Base-by-base conservation (phyloP, 2,113 vertebrate genomes). In the Rhabdomys dilectus region DNA sequence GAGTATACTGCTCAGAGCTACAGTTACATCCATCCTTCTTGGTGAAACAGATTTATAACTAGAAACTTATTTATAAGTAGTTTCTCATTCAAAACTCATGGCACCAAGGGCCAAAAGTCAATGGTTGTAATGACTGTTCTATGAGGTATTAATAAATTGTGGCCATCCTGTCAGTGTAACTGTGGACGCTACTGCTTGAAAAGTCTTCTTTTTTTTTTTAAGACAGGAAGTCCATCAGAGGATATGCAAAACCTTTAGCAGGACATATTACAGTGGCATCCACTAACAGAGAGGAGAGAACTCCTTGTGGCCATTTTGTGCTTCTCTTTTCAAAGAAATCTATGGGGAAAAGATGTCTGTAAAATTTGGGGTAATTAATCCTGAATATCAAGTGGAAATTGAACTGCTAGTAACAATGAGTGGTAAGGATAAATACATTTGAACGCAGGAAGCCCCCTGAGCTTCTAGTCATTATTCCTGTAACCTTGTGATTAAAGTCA, bases 401-500 rank as follows among this genome's bases (percentile, higher is more conserved):
- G 17, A 36, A 10, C 60, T 68, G 36, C 36, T 84, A 5, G 8
- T 68, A 45, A 39, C 26, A 84, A 4, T 29, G 42, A 78, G 8
- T 1, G 13, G n/a, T 22, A 31, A 75, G 39, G 34, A 80, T 17
- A 22, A 42, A 34, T 60, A 31, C 6, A 10, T 72, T 58, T 34
- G 10, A 29, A 86, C 60, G 31, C 11, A 22, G 34, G 21, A 31
- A 12, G 16, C 66, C 4, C 77, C 31, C 29, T 31, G 42, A 17
- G 16, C 7, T 39, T 7, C 24, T 91, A 9, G 34, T 66, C 58
- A 15, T 62, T 91, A 53, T 22, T 84, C 51, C 58, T 81, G 3
- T 64, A 45, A 85, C 58, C 58, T 85, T 85, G 81, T 64, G 26
- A 53, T 73, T 89, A 62, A 64, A 94, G 22, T 87, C 60, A 94